These are phyloP conservation scores for Pristionchus maxplancki DNA, from an alignment of 2,888 invertebrate species.

Conservation along the genomic window DNA sequence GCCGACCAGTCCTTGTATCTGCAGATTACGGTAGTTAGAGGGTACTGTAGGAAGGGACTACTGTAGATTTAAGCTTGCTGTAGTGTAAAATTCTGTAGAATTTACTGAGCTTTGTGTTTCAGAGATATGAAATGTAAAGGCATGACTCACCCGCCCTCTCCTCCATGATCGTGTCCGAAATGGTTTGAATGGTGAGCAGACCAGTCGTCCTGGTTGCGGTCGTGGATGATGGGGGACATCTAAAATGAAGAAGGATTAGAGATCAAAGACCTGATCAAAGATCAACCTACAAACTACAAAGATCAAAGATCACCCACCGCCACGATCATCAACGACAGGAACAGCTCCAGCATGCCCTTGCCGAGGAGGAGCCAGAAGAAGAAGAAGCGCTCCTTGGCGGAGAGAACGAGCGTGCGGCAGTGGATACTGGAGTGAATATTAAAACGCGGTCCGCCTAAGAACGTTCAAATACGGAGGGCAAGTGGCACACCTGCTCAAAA, in stretches of 20 bases:
- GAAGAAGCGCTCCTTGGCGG: slow-evolving; percentile 39
- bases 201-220: slow-evolving; percentile 42
- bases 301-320: slow-evolving; percentile 14
- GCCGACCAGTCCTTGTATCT: slow-evolving; percentile 30
- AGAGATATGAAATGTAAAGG: no score
- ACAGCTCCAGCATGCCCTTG: slow-evolving; percentile 49
- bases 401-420: neutral
- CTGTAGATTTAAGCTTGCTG: no score
- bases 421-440: neutral
- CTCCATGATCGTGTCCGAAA: slow-evolving; percentile 15
- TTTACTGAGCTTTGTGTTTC: no score
- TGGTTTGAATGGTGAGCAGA: neutral
- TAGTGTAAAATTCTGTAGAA: no score
- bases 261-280: neutral
- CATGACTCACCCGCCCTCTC: neutral
- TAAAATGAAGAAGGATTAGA: neutral
- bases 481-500: no score
- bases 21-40: no score
- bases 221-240: slow-evolving; percentile 51
- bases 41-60: no score
- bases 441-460: no score
- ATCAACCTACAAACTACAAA: no score
- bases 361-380: slow-evolving; percentile 44
- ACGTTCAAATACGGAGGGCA: no score
- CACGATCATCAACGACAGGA: slow-evolving; percentile 48